Conservation (phyloP, 2,888 invertebrate genomes). For the Luperina nickerlii region DNA sequence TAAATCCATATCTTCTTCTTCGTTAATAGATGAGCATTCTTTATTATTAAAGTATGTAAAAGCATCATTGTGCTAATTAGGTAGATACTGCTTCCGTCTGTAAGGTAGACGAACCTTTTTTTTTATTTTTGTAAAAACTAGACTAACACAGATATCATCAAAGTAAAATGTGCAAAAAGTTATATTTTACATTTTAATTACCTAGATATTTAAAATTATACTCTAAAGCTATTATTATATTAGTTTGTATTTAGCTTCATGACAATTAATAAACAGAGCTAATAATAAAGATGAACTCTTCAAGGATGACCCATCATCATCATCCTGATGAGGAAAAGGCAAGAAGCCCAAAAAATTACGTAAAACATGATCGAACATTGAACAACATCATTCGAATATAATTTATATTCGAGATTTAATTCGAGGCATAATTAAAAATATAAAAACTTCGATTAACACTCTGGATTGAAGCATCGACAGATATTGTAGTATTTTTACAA, state of each 20-base stretch:
- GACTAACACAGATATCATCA: slow-evolving; percentile 10
- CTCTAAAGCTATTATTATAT: not conserved
- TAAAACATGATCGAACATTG: slow-evolving; percentile 39
- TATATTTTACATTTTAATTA: slow-evolving; percentile 19
- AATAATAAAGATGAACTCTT: not conserved
- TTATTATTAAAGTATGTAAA: slow-evolving; percentile 14
- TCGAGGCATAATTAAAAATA: slow-evolving; percentile 1
- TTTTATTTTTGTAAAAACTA: slow-evolving; percentile 40
- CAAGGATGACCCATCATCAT: not conserved
- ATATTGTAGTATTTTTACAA: slow-evolving; percentile 34
- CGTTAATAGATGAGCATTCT: slow-evolving; percentile 17
- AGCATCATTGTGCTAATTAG: slow-evolving; percentile 39
- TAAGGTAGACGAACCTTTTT: slow-evolving; percentile 19
- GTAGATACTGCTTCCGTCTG: slow-evolving; percentile 8
- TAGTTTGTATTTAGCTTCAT: not conserved
- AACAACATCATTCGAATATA: slow-evolving; percentile 9
- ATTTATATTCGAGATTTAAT: too few species aligned
- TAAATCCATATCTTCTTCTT: slow-evolving; percentile 34
- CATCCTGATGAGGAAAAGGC: not conserved
- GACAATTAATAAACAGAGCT: not conserved
- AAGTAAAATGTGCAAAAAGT: slow-evolving; percentile 26
- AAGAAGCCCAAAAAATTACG: not conserved
- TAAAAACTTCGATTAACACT: slow-evolving; percentile 15
- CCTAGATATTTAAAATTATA: not conserved
- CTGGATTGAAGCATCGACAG: slow-evolving; percentile 7